Percentiles rank a stretch among this genome's conserved stretches.
Conservation (phyloP, 1,140 invertebrate genomes). For the Aphelenchoides besseyi region DNA sequence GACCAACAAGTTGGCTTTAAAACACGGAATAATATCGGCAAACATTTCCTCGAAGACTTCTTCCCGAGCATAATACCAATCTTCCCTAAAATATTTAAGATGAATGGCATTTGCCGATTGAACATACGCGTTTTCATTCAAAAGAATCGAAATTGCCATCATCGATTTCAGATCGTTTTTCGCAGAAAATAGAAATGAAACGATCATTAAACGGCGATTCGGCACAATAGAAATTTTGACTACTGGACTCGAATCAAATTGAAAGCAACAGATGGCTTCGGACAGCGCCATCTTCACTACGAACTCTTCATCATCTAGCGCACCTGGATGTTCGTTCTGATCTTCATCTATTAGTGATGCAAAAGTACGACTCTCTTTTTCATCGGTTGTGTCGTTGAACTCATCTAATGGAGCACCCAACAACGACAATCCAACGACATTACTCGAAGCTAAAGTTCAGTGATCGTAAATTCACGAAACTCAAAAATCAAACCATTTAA, state of each 20-base stretch:
- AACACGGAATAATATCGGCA: constrained; percentile 32
- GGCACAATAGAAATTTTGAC: constrained; percentile 38
- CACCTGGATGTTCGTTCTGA: background rate
- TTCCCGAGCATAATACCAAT: constrained; percentile 34
- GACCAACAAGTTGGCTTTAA: constrained; percentile 33
- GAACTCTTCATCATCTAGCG: constrained; percentile 33
- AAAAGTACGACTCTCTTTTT: background rate
- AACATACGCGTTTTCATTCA: constrained; percentile 19
- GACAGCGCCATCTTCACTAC: constrained; percentile 35
- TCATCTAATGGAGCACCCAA: background rate
- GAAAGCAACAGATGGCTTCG: constrained; percentile 32
- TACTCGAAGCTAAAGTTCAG: background rate
- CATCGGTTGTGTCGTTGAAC: background rate
- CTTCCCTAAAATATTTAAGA: constrained; percentile 20
- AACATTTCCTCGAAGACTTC: constrained; percentile 34
- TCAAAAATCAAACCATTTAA: background rate
- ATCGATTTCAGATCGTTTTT: constrained; percentile 24
- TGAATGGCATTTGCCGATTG: background rate
- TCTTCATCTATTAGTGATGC: background rate
- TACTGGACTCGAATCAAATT: constrained; percentile 39
- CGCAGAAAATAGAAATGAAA: constrained; percentile 28
- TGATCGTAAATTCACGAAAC: background rate
- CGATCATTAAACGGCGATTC: constrained; percentile 10
- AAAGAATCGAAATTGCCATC: constrained; percentile 25
- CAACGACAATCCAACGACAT: background rate